Conservation (phyloP, 35 echinoderm and acorn worm genomes). For the Strongylocentrotus purpuratus region DNA sequence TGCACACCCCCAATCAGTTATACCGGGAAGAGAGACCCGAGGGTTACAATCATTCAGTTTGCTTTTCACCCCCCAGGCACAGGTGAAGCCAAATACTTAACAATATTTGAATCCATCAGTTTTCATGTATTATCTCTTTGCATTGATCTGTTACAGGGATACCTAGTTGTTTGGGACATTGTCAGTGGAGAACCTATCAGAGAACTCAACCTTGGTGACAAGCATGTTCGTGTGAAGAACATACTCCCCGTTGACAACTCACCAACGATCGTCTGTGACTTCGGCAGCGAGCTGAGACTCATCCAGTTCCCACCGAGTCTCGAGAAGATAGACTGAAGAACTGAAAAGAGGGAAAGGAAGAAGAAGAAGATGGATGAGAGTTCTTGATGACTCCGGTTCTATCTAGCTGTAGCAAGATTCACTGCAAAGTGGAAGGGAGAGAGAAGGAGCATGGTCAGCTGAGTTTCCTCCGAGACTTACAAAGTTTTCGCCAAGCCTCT, state of each 20-base stretch:
- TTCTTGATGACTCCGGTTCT: neutral
- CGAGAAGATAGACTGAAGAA: slow-evolving; percentile 46
- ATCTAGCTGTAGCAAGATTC: neutral
- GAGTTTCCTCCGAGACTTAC: neutral
- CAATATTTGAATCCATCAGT: too few species aligned
- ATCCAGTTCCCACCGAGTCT: slow-evolving; percentile 53
- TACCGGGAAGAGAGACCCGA: too few species aligned
- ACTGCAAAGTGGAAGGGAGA: neutral
- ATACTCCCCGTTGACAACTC: slow-evolving; percentile 54
- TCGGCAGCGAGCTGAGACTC: slow-evolving; percentile 56
- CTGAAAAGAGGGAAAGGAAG: neutral
- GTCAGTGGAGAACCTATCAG: slow-evolving; percentile 51
- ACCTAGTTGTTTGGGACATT: slow-evolving; percentile 68
- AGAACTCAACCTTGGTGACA: slow-evolving; percentile 58
- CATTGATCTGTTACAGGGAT: slow-evolving; percentile 57
- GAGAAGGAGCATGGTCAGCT: neutral
- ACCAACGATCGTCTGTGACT: slow-evolving; percentile 60
- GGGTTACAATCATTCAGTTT: too few species aligned
- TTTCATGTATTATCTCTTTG: too few species aligned
- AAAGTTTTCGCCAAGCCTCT: neutral
- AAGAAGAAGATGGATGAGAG: neutral
- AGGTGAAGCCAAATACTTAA: too few species aligned
- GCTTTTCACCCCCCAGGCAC: too few species aligned
- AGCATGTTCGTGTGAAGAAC: slow-evolving; percentile 40
- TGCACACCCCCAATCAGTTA: too few species aligned